These are phyloP conservation scores for Schizothorax lantsangensis DNA, from an alignment of 2,797 vertebrate genomes.

Conservation along the genomic window DNA sequence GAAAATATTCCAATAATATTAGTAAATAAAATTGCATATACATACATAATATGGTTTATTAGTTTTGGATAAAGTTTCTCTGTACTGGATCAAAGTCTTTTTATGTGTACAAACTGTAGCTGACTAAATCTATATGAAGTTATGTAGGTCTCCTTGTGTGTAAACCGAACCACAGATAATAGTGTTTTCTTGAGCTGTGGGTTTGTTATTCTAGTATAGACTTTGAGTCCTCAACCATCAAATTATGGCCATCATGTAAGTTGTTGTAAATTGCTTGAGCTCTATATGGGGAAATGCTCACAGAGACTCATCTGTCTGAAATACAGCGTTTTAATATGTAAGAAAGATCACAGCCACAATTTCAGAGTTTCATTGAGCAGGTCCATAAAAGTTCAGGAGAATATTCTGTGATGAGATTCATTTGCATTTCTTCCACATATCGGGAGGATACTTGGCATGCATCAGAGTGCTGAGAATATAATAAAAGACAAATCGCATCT, in stretches of 20 bases:
- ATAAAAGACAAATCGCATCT: constrained; percentile 5
- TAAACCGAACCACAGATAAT: neutral
- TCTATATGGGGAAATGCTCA: neutral
- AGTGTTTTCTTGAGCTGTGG: neutral
- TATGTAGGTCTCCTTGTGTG: neutral
- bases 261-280: constrained; percentile 8
- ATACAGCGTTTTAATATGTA: neutral
- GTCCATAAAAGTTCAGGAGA: constrained; percentile 37
- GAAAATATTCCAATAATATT: neutral
- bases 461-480: constrained; percentile 28
- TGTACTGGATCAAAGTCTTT: neutral
- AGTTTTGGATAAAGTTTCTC: neutral
- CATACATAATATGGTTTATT: neutral
- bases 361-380: neutral
- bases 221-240: constrained; percentile 12
- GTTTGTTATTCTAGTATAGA: neutral
- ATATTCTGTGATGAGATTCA: constrained; percentile 47
- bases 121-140: neutral
- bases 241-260: constrained; percentile 8
- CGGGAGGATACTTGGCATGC: constrained; percentile 27
- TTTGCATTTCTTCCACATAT: constrained; percentile 40
- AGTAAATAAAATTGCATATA: neutral
- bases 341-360: neutral
- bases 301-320: neutral
- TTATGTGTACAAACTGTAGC: constrained; percentile 1